phyloP scores from a whole-genome alignment of 2,797 vertebrate genomes.

The Perodicticus potto region DNA sequence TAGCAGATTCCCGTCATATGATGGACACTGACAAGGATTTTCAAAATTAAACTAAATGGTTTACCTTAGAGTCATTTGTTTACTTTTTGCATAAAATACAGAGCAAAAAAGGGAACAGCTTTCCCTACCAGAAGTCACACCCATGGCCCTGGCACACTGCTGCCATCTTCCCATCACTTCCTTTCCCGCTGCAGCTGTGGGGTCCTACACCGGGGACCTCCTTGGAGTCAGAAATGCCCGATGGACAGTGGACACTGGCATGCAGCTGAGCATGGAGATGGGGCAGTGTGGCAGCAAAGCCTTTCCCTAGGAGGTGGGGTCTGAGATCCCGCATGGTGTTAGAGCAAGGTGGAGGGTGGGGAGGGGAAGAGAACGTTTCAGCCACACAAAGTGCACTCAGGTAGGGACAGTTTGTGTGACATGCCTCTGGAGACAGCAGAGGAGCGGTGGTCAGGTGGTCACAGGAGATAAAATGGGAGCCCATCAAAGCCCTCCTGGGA shows the following conservation, averaged over 20 bases:
- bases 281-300: not conserved
- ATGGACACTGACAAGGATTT: not conserved
- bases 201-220: not conserved
- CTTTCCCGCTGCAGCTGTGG: rapidly evolving
- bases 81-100: not conserved
- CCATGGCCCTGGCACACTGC: not conserved
- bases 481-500: not conserved
- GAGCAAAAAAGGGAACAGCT: not conserved
- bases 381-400: not conserved
- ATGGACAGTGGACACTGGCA: too few species aligned
- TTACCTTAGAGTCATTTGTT: not conserved
- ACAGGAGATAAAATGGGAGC: not conserved
- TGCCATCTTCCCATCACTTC: not conserved
- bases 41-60: not conserved
- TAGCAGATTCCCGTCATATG: not conserved
- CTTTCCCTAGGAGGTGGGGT: not conserved
- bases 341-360: not conserved
- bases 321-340: not conserved
- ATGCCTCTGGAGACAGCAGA: not conserved
- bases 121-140: not conserved
- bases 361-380: not conserved
- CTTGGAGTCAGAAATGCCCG: too few species aligned
- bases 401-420: not conserved
- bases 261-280: not conserved
- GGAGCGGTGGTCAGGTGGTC: not conserved